A percentile compares a stretch with the other conserved stretches of the same genome.
These are phyloP conservation scores for Strigops habroptila DNA, from an alignment of 2,113 vertebrate genomes.

Conservation along the genomic window DNA sequence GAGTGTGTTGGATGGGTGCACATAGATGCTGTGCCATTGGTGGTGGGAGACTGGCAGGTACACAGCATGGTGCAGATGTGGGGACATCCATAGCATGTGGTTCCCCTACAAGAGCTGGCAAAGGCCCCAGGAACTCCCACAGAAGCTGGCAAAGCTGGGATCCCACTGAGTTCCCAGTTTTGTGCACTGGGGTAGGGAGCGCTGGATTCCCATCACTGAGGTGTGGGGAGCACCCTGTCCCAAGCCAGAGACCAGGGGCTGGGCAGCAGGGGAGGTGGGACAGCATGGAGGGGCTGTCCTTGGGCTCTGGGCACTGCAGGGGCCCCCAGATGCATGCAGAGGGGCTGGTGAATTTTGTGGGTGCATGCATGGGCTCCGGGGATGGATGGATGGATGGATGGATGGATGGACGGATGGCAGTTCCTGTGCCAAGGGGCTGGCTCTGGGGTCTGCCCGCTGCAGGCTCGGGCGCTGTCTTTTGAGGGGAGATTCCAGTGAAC, in stretches of 20 bases:
- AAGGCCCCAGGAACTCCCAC: not conserved
- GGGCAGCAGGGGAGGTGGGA: not conserved
- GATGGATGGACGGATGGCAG: not conserved
- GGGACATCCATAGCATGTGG: rapidly evolving
- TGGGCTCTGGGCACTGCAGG: not conserved
- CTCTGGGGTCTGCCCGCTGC: rapidly evolving
- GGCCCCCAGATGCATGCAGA: not conserved
- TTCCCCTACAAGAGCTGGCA: not conserved
- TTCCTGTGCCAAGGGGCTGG: too few species aligned
- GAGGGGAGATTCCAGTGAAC: too few species aligned
- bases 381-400: not conserved
- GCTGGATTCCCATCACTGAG: rapidly evolving
- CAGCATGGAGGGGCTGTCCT: not conserved
- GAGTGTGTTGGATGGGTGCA: rapidly evolving
- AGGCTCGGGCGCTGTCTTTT: not conserved
- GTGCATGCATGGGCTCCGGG: not conserved
- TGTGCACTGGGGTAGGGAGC: not conserved
- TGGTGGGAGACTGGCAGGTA: too few species aligned
- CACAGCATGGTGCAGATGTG: not conserved
- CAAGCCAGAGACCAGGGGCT: not conserved
- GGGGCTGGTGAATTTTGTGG: too few species aligned
- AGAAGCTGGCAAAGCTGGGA: not conserved
- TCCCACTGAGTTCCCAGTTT: not conserved
- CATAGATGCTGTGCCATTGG: too few species aligned
- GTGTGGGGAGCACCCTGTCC: rapidly evolving